These are phyloP conservation scores for Halcyon senegalensis DNA, from an alignment of 2,113 vertebrate genomes.

Conservation along the genomic window DNA sequence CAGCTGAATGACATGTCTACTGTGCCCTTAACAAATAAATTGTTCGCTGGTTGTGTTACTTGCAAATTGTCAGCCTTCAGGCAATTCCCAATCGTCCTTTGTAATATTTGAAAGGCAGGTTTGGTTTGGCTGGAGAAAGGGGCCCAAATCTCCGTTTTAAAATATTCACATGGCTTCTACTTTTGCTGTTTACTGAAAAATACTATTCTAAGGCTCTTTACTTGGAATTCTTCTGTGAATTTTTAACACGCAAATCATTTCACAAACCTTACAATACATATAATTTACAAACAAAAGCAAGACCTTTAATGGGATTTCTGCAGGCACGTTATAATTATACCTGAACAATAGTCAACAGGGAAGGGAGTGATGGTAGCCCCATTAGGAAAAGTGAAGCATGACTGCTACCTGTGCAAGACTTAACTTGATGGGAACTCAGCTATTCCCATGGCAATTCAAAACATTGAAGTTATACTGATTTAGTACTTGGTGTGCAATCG, in stretches of 20 bases:
- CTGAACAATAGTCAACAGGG: constrained; percentile 33
- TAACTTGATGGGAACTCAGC: constrained; percentile 42
- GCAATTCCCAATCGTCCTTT: constrained; percentile 14
- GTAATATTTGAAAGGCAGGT: constrained; percentile 16
- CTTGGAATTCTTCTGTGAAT: background rate
- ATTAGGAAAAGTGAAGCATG: constrained; percentile 42
- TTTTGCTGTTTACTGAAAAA: constrained; percentile 22
- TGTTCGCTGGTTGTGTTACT: constrained; percentile 16
- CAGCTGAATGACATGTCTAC: constrained; percentile 15
- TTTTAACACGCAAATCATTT: constrained; percentile 18
- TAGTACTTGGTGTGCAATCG: background rate
- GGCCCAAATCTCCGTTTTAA: background rate
- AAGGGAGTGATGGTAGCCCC: constrained; percentile 36
- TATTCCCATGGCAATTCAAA: constrained; percentile 22
- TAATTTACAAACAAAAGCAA: constrained; percentile 45
- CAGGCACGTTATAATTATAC: constrained; percentile 26
- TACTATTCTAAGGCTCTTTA: background rate
- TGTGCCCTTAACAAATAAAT: constrained; percentile 28
- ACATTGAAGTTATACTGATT: constrained; percentile 31
- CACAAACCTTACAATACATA: background rate
- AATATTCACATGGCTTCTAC: background rate
- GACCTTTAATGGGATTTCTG: constrained; percentile 38
- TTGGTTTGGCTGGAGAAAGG: constrained; percentile 5
- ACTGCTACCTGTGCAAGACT: constrained; percentile 47
- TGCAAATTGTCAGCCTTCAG: constrained; percentile 32